Base-by-base conservation (phyloP, 2,888 invertebrate genomes). In the Phengaris arion region DNA sequence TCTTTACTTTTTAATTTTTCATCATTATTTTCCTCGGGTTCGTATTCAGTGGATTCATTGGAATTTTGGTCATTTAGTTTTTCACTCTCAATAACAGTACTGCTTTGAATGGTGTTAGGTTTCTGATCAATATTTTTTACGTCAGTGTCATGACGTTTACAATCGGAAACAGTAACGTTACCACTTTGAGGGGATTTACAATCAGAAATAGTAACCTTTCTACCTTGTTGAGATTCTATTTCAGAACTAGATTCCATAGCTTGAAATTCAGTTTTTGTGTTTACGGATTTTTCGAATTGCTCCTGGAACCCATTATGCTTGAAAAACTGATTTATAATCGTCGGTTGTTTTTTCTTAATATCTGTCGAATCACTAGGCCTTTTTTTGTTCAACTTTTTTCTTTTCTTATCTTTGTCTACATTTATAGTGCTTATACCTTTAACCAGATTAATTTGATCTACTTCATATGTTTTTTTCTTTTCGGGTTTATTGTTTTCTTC, bases 401-500 rank as follows among this genome's bases (percentile, higher is more conserved):
- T 72, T 54, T 52, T 52, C 10, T 13, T 72, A 51, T 48, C 51
- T 51, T 70, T 70, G 6, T 85, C 85, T 48, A 85, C 84, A 15
- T 78, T 80, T 75, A 85, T 89, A 51, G 10, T 22, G 6, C 13
- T 13, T 52, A 13, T 35, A 54, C 54, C 72, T 35, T 52, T 52
- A 35, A 52, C 72, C 13, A 72, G 52, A 52, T 15, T 72, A 13
- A 15, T 72, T 7, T 72, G 72, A 72, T 72, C 72, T 13, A 72
- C 9, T 12, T 52, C 12, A 7, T 72, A 13, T 4, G 35, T 9
- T 35, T 35, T 12, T 75, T 83, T 85, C 4, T 82, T 82, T 45
- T 88, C 88, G 45, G 86, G 82, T 78, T 88, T 92, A 74, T 84
- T 83, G 73, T 83, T 88, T 69, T 91, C 88, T 79, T 89, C 87